Evolutionary conservation across 2,797 vertebrate species (phyloP).

Genomic region (Nothura maculosa): DNA sequence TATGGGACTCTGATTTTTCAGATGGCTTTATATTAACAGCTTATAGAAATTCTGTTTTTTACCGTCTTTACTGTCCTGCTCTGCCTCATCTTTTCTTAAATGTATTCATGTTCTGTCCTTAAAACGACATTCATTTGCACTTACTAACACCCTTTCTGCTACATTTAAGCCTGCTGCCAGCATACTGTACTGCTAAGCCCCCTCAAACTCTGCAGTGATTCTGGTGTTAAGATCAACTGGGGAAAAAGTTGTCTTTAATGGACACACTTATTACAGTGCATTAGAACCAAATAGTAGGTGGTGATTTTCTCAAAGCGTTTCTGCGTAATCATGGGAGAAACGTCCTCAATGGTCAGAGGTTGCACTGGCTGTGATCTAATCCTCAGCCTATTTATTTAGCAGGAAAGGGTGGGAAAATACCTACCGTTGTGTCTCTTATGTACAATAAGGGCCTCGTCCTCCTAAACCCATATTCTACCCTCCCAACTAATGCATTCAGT

Average conservation of each 20-base stretch:
- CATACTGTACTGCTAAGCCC: constrained; percentile 7
- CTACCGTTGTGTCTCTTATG: neutral
- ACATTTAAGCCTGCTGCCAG: constrained; percentile 38
- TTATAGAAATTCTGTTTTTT: neutral
- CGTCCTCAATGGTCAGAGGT: neutral
- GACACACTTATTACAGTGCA: neutral
- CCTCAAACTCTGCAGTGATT: constrained; percentile 26
- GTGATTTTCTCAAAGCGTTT: neutral
- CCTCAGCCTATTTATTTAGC: neutral
- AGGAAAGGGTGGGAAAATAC: constrained; percentile 4
- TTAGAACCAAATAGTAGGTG: neutral
- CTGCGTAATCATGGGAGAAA: neutral
- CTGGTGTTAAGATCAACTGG: constrained; percentile 12
- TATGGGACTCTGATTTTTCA: constrained; percentile 76
- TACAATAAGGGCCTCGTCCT: neutral
- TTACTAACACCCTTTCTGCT: constrained; percentile 73
- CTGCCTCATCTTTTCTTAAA: constrained; percentile 63
- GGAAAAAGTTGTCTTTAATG: neutral
- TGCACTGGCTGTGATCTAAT: neutral
- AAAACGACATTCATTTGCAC: constrained; percentile 73
- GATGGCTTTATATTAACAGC: constrained; percentile 55
- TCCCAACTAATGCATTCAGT: neutral
- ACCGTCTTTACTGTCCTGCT: constrained; percentile 57
- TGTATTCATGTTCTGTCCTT: constrained; percentile 73
- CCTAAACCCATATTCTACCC: neutral